A percentile compares a stretch with the other conserved stretches of the same genome.
Evolutionary conservation across 2,797 vertebrate genomes (phyloP).

Genomic region (Triplophysa bombifrons): DNA sequence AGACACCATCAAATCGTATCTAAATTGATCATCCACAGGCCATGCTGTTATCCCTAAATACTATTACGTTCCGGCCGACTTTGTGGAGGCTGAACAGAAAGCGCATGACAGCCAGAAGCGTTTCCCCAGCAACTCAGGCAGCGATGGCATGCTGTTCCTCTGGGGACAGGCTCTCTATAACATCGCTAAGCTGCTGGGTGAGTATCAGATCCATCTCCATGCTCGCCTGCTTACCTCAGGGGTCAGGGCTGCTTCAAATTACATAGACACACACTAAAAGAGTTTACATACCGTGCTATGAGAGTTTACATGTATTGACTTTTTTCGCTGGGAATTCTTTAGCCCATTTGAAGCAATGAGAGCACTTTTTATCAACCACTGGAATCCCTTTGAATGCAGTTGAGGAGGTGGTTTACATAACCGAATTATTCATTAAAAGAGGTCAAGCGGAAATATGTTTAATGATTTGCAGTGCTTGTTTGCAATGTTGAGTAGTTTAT

Average conservation of each 20-base stretch:
- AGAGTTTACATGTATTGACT: not conserved
- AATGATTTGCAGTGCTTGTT: not conserved
- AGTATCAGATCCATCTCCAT: constrained; percentile 53
- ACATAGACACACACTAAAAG: constrained; percentile 12
- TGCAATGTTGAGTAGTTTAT: not conserved
- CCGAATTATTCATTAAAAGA: not conserved
- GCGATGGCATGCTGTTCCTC: constrained; percentile 90
- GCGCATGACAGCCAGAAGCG: constrained; percentile 91
- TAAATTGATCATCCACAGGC: constrained; percentile 69
- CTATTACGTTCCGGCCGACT: constrained; percentile 93
- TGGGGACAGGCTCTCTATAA: constrained; percentile 94
- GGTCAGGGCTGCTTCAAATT: constrained; percentile 18
- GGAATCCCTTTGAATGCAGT: not conserved
- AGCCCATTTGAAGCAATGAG: constrained; percentile 13
- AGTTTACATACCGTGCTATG: not conserved
- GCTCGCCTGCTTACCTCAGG: constrained; percentile 3
- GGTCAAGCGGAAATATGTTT: not conserved
- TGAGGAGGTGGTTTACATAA: not conserved
- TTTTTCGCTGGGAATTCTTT: constrained; percentile 28
- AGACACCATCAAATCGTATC: not conserved
- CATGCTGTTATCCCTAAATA: constrained; percentile 91
- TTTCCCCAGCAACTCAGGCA: constrained; percentile 92
- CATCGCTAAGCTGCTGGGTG: constrained; percentile 93
- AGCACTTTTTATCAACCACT: not conserved
- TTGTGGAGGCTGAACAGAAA: constrained; percentile 90